Conservation (phyloP, 23 tunicate species). For the Styela clava region DNA sequence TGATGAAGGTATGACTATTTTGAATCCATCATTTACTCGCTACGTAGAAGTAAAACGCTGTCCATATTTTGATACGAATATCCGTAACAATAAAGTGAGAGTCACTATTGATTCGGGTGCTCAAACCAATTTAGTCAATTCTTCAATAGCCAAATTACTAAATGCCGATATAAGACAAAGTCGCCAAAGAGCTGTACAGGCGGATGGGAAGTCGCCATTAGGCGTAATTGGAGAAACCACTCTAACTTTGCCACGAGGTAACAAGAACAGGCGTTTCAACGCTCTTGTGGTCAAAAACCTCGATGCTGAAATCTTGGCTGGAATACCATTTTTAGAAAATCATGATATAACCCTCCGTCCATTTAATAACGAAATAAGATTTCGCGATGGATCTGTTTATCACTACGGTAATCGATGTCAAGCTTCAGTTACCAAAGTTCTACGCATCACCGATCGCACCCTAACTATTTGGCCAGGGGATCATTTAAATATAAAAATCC, state of each 20-base stretch:
- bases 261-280: not conserved
- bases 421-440: not conserved
- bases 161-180: not conserved
- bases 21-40: not conserved
- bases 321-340: not conserved
- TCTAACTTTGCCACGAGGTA: not conserved
- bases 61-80: not conserved
- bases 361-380: not conserved
- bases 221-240: not conserved
- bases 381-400: not conserved
- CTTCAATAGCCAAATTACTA: not conserved
- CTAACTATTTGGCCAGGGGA: conserved; percentile 4
- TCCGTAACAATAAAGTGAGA: not conserved
- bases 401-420: not conserved
- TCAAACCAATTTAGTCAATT: not conserved
- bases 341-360: not conserved
- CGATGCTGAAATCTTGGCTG: not conserved
- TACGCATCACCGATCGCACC: not conserved
- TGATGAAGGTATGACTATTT: not conserved
- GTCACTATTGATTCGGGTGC: not conserved
- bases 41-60: not conserved
- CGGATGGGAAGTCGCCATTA: not conserved
- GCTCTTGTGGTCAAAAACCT: not conserved
- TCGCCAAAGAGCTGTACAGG: not conserved
- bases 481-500: not conserved